These are phyloP conservation scores for Pristionchus mayeri DNA, from an alignment of 2,888 invertebrate species.

Conservation along the genomic window DNA sequence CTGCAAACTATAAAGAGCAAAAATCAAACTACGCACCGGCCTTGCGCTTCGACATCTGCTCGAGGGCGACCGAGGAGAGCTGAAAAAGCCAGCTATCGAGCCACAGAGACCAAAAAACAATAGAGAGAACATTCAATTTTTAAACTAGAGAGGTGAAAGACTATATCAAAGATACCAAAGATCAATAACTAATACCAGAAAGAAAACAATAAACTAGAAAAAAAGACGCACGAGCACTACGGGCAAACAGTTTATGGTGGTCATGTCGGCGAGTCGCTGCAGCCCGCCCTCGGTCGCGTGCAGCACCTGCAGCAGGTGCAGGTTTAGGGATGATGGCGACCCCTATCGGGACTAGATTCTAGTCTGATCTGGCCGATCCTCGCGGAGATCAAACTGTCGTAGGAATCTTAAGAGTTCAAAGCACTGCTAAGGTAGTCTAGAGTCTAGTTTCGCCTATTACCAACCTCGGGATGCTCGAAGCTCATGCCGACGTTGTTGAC, in stretches of 20 bases:
- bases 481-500: slow-evolving; percentile 94
- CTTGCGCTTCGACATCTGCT: slow-evolving; percentile 86
- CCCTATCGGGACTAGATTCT: slow-evolving; percentile 5
- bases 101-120: slow-evolving; percentile 44
- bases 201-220: too few relatives aligned
- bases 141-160: not conserved
- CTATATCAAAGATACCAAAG: too few relatives aligned
- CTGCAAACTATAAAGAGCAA: slow-evolving; percentile 81
- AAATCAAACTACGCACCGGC: slow-evolving; percentile 78
- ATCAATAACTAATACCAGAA: too few relatives aligned
- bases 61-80: slow-evolving; percentile 89
- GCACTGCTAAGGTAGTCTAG: not conserved
- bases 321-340: not conserved
- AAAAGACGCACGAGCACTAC: slow-evolving; percentile 82
- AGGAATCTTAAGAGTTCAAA: not conserved
- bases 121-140: not conserved
- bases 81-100: slow-evolving; percentile 56
- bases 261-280: slow-evolving; percentile 78
- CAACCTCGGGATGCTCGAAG: slow-evolving; percentile 85
- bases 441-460: slow-evolving; percentile 51
- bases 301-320: slow-evolving; percentile 53
- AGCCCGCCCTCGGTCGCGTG: slow-evolving; percentile 71
- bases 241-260: slow-evolving; percentile 87
- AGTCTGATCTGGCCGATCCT: not conserved
- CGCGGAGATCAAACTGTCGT: not conserved